phyloP scores from a whole-genome alignment of 2,888 invertebrate species.

The Cantharis flavilabris region DNA sequence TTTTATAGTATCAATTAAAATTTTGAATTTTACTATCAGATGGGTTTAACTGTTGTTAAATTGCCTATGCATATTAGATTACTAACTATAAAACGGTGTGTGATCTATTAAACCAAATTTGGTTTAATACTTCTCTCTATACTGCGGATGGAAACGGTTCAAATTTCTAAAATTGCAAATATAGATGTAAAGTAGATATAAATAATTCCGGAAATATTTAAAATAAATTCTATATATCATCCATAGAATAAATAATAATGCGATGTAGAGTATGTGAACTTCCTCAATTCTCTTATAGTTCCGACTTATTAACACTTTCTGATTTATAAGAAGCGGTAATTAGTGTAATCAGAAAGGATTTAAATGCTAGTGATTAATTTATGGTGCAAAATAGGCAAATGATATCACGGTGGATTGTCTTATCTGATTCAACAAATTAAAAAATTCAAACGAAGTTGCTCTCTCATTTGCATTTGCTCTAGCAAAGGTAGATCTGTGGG shows the following conservation, averaged over 20 bases:
- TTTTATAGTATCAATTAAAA: not conserved
- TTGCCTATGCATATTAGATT: not conserved
- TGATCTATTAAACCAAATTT: not conserved
- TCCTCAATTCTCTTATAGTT: not conserved
- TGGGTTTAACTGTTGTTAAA: not conserved
- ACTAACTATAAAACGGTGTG: not conserved
- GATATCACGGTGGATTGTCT: not conserved
- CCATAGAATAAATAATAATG: not conserved
- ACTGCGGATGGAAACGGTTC: not conserved
- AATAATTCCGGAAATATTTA: not conserved
- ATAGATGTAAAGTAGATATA: not conserved
- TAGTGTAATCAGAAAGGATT: not conserved
- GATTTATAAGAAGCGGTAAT: not conserved
- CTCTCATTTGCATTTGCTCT: not conserved
- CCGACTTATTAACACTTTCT: not conserved
- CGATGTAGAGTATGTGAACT: not conserved
- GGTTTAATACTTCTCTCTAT: not conserved
- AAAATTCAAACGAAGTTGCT: not conserved
- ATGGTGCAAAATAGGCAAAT: not conserved
- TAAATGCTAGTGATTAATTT: not conserved
- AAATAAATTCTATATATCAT: not conserved
- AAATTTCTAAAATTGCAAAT: not conserved
- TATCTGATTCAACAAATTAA: not conserved
- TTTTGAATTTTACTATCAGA: not conserved
- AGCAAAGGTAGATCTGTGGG: no score